These are phyloP conservation scores for Hoplostethus atlanticus DNA, from an alignment of 2,797 vertebrate species.

Conservation along the genomic window DNA sequence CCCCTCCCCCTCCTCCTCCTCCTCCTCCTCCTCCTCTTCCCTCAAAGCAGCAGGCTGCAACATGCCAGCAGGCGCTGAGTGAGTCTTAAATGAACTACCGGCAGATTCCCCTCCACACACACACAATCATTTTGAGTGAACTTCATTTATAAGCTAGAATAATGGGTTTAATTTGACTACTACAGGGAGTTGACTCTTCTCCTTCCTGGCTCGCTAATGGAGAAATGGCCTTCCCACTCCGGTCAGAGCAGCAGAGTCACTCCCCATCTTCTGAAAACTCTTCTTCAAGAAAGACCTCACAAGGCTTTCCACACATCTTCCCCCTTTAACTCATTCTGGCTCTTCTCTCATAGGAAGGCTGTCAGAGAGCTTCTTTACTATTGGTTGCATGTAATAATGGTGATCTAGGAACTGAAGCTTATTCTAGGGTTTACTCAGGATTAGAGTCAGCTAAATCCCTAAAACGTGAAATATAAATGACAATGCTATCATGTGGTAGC, in stretches of 20 bases:
- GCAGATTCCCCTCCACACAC: conserved; percentile 11
- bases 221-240: neutral
- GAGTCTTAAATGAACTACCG: conserved; percentile 7
- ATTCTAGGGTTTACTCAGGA: too few relatives aligned
- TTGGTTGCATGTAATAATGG: too few relatives aligned
- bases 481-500: too few relatives aligned
- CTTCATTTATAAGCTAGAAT: conserved; percentile 25
- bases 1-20: neutral
- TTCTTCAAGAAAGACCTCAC: too few relatives aligned
- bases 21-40: neutral
- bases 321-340: neutral
- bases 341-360: too few relatives aligned
- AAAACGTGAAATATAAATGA: too few relatives aligned
- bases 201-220: neutral
- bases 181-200: conserved; percentile 18
- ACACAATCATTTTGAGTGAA: conserved; percentile 25
- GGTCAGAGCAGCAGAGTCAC: neutral
- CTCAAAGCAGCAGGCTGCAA: conserved; percentile 19
- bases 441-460: too few relatives aligned
- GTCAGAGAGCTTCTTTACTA: too few relatives aligned
- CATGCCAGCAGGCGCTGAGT: conserved; percentile 16
- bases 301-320: neutral
- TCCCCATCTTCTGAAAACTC: neutral
- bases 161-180: conserved; percentile 4
- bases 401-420: too few relatives aligned